Base-by-base conservation (phyloP, 2,797 vertebrate genomes). In the Alosa sapidissima region DNA sequence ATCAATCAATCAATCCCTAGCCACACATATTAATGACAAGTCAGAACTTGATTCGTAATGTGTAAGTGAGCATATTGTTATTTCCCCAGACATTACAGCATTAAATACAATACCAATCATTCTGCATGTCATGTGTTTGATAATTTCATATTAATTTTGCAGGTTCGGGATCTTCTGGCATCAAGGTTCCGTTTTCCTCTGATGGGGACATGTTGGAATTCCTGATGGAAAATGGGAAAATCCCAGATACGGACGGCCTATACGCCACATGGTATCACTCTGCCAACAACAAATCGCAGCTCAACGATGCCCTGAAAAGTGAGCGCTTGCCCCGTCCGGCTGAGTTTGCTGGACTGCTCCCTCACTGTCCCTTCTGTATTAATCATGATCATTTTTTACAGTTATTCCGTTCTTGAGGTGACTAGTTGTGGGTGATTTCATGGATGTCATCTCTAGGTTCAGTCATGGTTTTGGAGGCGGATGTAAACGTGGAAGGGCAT, bases 151-250 rank as follows among this genome's bases (percentile, higher is more conserved):
- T 21, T 85, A 28, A 16, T 62, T 87, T 24, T 86, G 47, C 9
- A 21, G 41, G 13, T 72, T 48, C 86, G 88, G 91, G 33, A 55
- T 78, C 87, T 2, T 75, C 90, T 6, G 82, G n/a, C 49, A 28
- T 82, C n/a, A 33, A 75, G 33, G 81, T 87, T 0, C 82, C 54
- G 0, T 96, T 95, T 81, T 52, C 88, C 45, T 92, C 96, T 0
- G 92, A 89, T 2, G 95, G 92, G 36, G 95, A 97, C 88, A 95
- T 97, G 95, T 88, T 98, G 89, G 95, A 97, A 62, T 98, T 94
- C 87, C 91, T 97, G 75, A 36, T 94, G 51, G 91, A 91, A 86
- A 91, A 84, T 0, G 95, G 94, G 62, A 88, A 93, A 19, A 96
- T 97, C 87, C 85, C 84, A 13, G 52, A 87, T 24, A 91, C 82